Conservation (phyloP, 2,113 vertebrate species). For the Menura novaehollandiae region DNA sequence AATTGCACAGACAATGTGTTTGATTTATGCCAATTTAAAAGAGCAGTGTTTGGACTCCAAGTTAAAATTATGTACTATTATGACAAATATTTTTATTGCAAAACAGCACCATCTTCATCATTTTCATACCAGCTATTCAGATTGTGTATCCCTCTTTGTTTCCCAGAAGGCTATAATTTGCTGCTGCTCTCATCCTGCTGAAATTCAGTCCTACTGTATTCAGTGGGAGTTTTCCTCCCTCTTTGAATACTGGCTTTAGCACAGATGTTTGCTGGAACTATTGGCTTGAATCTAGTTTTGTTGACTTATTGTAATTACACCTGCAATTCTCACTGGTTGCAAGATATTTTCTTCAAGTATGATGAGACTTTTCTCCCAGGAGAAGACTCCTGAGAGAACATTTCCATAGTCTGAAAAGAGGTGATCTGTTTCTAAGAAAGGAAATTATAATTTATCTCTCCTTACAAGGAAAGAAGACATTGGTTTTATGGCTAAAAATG, state of each 20-base stretch:
- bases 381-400: background rate
- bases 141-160: background rate
- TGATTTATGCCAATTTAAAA: background rate
- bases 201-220: background rate
- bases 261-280: background rate
- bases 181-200: background rate
- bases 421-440: background rate
- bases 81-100: slow-evolving; percentile 19
- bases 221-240: background rate
- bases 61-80: background rate
- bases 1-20: background rate
- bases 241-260: background rate
- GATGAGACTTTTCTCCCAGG: background rate
- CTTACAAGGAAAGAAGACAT: background rate
- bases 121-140: background rate
- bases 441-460: background rate
- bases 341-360: background rate
- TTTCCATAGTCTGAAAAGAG: background rate
- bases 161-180: background rate
- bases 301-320: background rate
- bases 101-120: background rate
- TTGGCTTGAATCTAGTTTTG: background rate
- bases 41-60: background rate
- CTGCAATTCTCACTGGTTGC: background rate
- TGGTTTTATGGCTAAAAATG: background rate